Evolutionary conservation across 2,888 invertebrate species (phyloP), one percentile per base, ranked within the genome.

Genomic region (Diarsia mendica): DNA sequence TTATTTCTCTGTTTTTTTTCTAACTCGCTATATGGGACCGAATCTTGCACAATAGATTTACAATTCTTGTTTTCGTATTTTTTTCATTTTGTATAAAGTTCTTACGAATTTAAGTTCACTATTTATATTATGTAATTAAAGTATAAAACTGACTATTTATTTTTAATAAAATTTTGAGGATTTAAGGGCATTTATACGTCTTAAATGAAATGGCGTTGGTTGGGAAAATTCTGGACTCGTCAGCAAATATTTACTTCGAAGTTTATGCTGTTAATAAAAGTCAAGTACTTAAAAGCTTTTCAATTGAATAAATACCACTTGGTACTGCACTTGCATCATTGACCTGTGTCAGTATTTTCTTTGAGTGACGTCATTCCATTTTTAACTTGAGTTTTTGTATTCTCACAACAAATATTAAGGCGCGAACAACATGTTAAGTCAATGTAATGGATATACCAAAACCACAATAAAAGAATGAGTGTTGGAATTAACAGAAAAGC

Each of bases 381-480:
- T 86, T 89, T 85, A 84, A 84, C 80, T 87, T 83, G 86, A 90
- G 90, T 89, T 92, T 76, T 92, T 93, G 92, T 94, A 94, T 93
- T 96, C 96, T 96, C 96, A 96, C 96, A 96, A 96, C 96, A 96
- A 96, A 96, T 96, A 96, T 92, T 94, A 96, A 95, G 94, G 89
- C 91, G 91, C 90, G 91, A 91, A 91, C 89, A 90, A 85, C 85
- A 88, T 92, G 89, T 91, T 90, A 91, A 90, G 89, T 92, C 88
- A 92, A 92, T 96, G 94, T 96, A 94, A 93, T 90, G 90, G 91
- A 90, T 89, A 94, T 93, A 95, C 94, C 94, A 94, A 96, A 95
- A 95, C 93, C 93, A 93, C 93, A 96, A 96, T 96, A 94, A 96
- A 96, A 96, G 94, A 95, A 96, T 96, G 95, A 96, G 96, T 96